These are phyloP conservation scores for Temnothorax unifasciatus DNA, from an alignment of 2,888 invertebrate genomes.

Conservation along the genomic window DNA sequence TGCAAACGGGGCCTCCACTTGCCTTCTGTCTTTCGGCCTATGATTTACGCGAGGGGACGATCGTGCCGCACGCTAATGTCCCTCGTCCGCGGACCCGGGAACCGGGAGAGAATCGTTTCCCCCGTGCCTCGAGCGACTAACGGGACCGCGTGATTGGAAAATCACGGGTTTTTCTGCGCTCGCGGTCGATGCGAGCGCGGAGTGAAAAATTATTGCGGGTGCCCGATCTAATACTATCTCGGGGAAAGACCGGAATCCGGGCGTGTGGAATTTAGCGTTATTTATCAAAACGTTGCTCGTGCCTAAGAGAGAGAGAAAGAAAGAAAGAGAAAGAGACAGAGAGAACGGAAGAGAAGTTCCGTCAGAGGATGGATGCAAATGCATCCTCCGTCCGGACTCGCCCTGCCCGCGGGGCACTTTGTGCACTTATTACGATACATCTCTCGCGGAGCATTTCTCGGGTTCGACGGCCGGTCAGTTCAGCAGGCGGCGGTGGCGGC, in stretches of 20 bases:
- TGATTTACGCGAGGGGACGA: slow-evolving; percentile 49
- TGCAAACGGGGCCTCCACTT: slow-evolving; percentile 17
- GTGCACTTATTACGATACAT: slow-evolving; percentile 83
- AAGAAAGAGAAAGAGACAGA: background rate
- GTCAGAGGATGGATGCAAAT: slow-evolving; percentile 58
- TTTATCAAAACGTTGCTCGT: background rate
- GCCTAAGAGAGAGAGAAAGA: background rate
- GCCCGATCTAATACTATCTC: too few relatives aligned
- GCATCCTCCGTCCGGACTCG: slow-evolving; percentile 61
- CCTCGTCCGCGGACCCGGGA: background rate
- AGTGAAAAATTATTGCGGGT: slow-evolving; percentile 19
- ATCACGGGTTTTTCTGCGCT: slow-evolving; percentile 41
- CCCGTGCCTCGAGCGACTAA: slow-evolving; percentile 31
- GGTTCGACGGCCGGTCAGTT: slow-evolving; percentile 85
- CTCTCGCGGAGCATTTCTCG: slow-evolving; percentile 80
- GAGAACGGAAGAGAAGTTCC: slow-evolving; percentile 17
- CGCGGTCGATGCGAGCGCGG: background rate
- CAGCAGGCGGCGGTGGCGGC: slow-evolving; percentile 49
- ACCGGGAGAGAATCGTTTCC: background rate
- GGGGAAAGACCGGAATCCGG: background rate
- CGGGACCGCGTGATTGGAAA: slow-evolving; percentile 46
- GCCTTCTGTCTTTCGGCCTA: slow-evolving; percentile 39
- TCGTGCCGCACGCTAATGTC: slow-evolving; percentile 44
- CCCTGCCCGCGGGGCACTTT: slow-evolving; percentile 77
- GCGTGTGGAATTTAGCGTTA: slow-evolving; percentile 6